Evolutionary conservation across 1,140 invertebrate genomes (phyloP).

Genomic region (Adoxophyes honmai): DNA sequence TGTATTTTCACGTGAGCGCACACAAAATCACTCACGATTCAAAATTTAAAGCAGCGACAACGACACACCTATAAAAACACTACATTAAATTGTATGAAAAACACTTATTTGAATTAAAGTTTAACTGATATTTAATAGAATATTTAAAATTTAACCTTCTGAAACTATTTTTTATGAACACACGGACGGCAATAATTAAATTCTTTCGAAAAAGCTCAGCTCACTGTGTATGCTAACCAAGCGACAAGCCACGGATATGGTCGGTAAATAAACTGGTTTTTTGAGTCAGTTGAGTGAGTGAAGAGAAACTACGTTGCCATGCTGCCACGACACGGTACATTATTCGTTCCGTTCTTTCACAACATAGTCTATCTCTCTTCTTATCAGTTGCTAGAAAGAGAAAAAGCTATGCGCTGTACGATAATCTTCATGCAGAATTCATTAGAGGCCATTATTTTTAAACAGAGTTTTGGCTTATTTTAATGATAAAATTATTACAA

Average conservation of each 20-base stretch:
- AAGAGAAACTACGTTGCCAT: conserved; percentile 34
- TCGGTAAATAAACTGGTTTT: conserved; percentile 72
- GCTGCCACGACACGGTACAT: conserved; percentile 5
- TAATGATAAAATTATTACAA: too few relatives aligned
- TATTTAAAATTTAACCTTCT: background rate
- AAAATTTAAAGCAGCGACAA: conserved; percentile 55
- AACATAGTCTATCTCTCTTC: background rate
- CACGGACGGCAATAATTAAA: conserved; percentile 31
- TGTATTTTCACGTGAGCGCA: conserved; percentile 58
- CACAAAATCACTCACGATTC: conserved; percentile 55
- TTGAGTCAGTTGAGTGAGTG: conserved; percentile 34
- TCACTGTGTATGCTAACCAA: conserved; percentile 25
- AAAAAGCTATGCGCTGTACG: too few relatives aligned
- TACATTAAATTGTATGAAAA: background rate
- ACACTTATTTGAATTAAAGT: conserved; percentile 9
- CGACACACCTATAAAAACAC: conserved; percentile 50
- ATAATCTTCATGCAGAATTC: too few relatives aligned
- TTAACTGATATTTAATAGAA: background rate
- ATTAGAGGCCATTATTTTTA: too few relatives aligned
- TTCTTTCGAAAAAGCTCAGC: conserved; percentile 31
- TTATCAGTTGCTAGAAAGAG: background rate
- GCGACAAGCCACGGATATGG: conserved; percentile 41
- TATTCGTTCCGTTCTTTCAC: background rate
- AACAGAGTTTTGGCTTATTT: too few relatives aligned
- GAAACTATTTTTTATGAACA: conserved; percentile 26